A percentile compares a stretch with the other conserved stretches of the same genome.
Conservation (phyloP, 2,113 vertebrate species). For the Acrocephalus kingi region DNA sequence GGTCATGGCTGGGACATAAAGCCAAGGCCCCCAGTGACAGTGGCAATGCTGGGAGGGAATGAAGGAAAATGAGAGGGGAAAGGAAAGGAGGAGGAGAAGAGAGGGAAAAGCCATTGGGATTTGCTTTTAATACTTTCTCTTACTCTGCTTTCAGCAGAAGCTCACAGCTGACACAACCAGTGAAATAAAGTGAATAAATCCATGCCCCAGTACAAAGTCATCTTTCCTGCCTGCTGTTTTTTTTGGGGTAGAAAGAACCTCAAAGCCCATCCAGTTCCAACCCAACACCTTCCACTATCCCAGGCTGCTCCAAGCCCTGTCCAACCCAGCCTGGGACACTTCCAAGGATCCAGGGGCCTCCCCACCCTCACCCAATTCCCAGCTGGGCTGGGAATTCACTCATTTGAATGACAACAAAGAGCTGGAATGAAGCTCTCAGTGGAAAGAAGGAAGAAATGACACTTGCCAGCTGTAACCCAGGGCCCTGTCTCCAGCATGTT, state of each 20-base stretch:
- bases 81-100: too few relatives aligned
- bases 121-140: background rate
- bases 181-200: background rate
- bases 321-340: background rate
- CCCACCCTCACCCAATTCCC: background rate
- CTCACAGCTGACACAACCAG: background rate
- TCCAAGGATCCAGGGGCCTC: background rate
- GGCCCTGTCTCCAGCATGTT: background rate
- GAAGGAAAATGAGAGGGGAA: background rate
- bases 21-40: background rate
- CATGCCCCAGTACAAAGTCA: background rate
- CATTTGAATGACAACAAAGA: background rate
- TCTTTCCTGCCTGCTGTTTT: background rate
- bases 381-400: background rate
- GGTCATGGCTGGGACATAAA: background rate
- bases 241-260: background rate
- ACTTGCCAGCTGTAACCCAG: conserved; percentile 48
- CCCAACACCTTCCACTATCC: background rate
- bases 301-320: background rate
- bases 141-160: background rate
- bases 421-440: background rate
- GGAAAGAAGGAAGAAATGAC: background rate
- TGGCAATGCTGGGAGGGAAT: background rate
- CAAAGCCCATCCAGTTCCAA: background rate
- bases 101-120: too few relatives aligned